phyloP scores from a whole-genome alignment of 2,113 vertebrate species.

The Amphiprion ocellaris region DNA sequence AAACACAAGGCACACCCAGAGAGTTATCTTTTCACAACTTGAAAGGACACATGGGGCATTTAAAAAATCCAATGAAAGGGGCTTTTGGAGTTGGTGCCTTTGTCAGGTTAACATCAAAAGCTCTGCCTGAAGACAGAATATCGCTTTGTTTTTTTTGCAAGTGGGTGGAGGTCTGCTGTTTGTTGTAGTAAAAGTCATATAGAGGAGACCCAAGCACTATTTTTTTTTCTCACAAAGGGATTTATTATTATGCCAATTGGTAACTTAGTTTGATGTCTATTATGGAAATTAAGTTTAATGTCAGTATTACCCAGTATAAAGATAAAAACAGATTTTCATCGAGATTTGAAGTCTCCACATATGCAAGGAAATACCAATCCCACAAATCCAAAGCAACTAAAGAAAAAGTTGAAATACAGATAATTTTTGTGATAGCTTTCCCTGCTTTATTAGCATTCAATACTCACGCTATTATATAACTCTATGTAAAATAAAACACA shows the following conservation, averaged over 20 bases:
- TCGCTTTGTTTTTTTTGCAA: slow-evolving; percentile 70
- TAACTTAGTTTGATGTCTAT: neutral
- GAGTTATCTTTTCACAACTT: slow-evolving; percentile 79
- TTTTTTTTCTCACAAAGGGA: neutral
- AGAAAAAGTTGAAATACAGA: no score
- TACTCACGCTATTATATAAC: no score
- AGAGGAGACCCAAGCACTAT: slow-evolving; percentile 25
- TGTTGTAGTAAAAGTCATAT: slow-evolving; percentile 50
- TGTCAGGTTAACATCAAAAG: slow-evolving; percentile 81
- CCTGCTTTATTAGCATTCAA: no score
- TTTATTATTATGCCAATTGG: neutral
- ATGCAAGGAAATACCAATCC: no score
- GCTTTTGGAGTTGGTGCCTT: slow-evolving; percentile 74
- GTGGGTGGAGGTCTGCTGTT: slow-evolving; percentile 68
- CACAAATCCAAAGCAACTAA: neutral
- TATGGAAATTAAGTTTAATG: neutral
- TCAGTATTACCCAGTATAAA: neutral
- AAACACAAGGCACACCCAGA: slow-evolving; percentile 71
- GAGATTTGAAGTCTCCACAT: no score
- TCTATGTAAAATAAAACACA: no score
- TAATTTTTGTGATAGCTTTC: no score
- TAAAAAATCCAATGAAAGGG: slow-evolving; percentile 67
- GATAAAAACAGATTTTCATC: neutral
- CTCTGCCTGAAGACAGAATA: slow-evolving; percentile 70
- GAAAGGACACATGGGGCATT: slow-evolving; percentile 70